These are phyloP conservation scores for Peromyscus maniculatus DNA, from an alignment of 2,113 vertebrate genomes.

Conservation along the genomic window DNA sequence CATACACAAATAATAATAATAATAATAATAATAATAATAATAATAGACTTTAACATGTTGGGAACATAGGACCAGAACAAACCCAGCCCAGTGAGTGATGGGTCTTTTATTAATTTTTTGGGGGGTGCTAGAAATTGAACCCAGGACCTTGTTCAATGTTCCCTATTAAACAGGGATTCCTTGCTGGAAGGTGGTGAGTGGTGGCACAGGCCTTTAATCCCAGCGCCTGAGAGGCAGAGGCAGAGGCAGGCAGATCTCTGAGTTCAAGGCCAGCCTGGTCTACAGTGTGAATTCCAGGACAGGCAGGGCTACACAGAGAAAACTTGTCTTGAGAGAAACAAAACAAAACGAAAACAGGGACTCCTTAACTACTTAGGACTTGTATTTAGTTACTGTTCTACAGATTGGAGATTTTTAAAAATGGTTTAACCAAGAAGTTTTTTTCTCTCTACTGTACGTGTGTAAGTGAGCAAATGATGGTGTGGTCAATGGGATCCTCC, in stretches of 20 bases:
- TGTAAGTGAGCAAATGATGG: background rate
- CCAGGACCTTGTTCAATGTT: background rate
- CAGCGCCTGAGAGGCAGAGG: background rate
- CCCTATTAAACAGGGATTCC: background rate
- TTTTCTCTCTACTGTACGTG: slow-evolving; percentile 1
- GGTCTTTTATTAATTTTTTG: background rate
- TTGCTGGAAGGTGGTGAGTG: background rate
- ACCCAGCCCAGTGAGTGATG: background rate
- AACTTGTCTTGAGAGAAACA: background rate
- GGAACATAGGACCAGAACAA: slow-evolving; percentile 58
- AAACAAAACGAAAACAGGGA: background rate
- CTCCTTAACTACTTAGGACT: slow-evolving; percentile 29
- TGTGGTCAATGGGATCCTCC: background rate
- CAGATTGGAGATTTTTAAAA: background rate
- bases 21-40: background rate
- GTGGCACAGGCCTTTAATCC: background rate
- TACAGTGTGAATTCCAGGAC: background rate
- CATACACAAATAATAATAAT: background rate
- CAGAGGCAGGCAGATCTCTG: background rate
- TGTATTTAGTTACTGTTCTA: slow-evolving; percentile 30
- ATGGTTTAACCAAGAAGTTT: slow-evolving; percentile 27
- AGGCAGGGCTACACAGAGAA: background rate
- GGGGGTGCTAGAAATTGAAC: background rate
- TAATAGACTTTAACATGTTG: slow-evolving; percentile 14
- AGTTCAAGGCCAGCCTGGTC: background rate